Base-by-base conservation (phyloP, 2,797 vertebrate species). In the Premnoplex brunnescens region DNA sequence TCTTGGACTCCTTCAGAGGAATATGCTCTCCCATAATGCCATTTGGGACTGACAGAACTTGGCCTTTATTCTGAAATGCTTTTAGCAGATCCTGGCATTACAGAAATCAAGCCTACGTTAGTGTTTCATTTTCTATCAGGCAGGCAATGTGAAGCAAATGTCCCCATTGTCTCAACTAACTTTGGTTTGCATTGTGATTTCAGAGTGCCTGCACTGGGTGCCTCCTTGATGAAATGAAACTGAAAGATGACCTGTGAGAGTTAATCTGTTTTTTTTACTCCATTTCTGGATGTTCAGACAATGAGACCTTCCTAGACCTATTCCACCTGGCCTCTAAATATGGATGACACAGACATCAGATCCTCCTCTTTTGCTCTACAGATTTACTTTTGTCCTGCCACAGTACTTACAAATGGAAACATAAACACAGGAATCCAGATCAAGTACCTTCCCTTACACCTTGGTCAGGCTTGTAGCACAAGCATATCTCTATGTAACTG, bases 1-100 rank as follows among this genome's bases (percentile, higher is more conserved):
- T 84, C 44, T 55, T 62, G 51, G 37, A 46, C 21, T 34, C 30
- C 21, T 62, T 86, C 36, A 48, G 56, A 63, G 13, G 48, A 89
- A 67, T 43, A 67, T 0, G 0, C 2, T 62, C 24, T 71, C 24
- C 34, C 20, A 43, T 19, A 59, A 60, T 7, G 46, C 1, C 5
- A 68, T 59, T 39, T 71, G 24, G 12, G 36, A 66, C 14, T 48
- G 69, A 48, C 14, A 91, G 17, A 63, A 85, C 41, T 41, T 14
- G 3, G 9, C 19, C 14, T 18, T 67, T 84, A 43, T 10, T 81
- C 58, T 78, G 44, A 89, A 94, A 77, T 76, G 12, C 46, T 94
- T 58, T 76, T 66, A 49, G 54, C 30, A 77, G 10, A 56, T n/a
- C 14, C 26, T 77, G 27, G 5, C 19, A 14, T 46, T 59, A 62